phyloP scores from a whole-genome alignment of 2,888 invertebrate genomes.

The Tetanocera ferruginea region DNA sequence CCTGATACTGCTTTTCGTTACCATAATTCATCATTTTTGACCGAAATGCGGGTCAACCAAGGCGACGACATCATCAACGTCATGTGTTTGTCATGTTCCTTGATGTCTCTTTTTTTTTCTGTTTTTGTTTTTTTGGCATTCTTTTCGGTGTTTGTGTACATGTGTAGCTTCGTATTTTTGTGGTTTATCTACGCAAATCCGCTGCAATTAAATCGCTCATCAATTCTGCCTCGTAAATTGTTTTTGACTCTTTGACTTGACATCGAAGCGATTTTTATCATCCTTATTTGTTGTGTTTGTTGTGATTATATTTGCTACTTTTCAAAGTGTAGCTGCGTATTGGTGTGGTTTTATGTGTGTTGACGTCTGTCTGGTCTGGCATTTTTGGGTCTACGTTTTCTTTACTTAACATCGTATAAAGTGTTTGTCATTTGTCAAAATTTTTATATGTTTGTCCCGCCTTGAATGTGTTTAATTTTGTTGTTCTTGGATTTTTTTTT shows the following conservation, averaged over 20 bases:
- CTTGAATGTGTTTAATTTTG: background rate
- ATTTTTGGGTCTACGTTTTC: background rate
- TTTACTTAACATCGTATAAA: conserved; percentile 1
- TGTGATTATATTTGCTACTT: background rate
- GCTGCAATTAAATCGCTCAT: conserved; percentile 38
- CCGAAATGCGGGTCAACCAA: conserved; percentile 26
- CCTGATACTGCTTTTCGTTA: background rate
- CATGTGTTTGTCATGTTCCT: background rate
- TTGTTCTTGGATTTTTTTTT: background rate
- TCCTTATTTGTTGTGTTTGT: background rate
- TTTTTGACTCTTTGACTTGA: conserved; percentile 14
- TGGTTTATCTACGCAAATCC: conserved; percentile 2
- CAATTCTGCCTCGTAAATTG: conserved; percentile 17
- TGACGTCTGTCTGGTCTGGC: background rate
- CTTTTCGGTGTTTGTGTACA: background rate
- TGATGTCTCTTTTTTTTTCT: background rate
- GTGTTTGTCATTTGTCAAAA: conserved; percentile 48
- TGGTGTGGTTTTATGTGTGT: background rate
- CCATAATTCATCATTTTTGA: background rate
- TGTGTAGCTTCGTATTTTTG: background rate
- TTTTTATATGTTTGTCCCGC: conserved; percentile 12
- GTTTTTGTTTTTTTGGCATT: background rate
- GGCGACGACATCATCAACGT: background rate
- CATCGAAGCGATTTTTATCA: conserved; percentile 22
- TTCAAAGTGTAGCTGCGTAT: background rate